Base-by-base conservation (phyloP, 2,888 invertebrate genomes). In the Agrotis segetum region DNA sequence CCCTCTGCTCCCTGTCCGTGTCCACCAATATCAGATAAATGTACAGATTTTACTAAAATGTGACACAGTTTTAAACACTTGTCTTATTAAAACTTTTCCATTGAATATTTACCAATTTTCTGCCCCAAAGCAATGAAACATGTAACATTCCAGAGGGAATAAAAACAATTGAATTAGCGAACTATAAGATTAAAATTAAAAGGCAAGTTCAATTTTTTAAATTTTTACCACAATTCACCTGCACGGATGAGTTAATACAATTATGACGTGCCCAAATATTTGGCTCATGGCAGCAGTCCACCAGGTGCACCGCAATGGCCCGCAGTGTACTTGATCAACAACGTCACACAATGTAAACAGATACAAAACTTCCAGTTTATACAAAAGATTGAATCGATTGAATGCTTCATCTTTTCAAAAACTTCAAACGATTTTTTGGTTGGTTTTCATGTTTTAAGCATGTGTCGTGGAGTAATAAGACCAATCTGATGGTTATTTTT, bases 201-300 rank as follows among this genome's bases (percentile, higher is more conserved):
- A 61, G 40, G 19, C 46, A 65, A n/a, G 55, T 56, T 50, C 44
- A 82, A 44, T 6, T 52, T 60, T 55, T 40, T 52, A 2, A n/a
- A 49, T 49, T 66, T 78, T 68, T 63, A 66, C 67, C 52, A 59
- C 59, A 52, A 79, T 68, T 62, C 59, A 59, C 52, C 29, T 65
- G 70, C 70, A 74, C 44, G 52, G 62, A 72, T 62, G 67, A 67
- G 56, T 21, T 72, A 80, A 80, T 80, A 79, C 71, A 80, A 83
- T 83, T 79, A 80, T 74, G 53, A 71, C 67, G 50, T 66, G 62
- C 24, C 59, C 56, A 79, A 83, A 80, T 83, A 71, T 79, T 83
- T 74, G 74, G 67, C 83, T 74, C 59, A 40, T 44, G 67, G n/a
- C 58, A 70, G 65, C 53, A 58, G 58, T 55, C 74, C 11, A 40